A percentile compares a stretch with the other conserved stretches of the same genome.
Evolutionary conservation across 1,140 invertebrate genomes (phyloP).

Genomic region (Drosophila ercepeae): DNA sequence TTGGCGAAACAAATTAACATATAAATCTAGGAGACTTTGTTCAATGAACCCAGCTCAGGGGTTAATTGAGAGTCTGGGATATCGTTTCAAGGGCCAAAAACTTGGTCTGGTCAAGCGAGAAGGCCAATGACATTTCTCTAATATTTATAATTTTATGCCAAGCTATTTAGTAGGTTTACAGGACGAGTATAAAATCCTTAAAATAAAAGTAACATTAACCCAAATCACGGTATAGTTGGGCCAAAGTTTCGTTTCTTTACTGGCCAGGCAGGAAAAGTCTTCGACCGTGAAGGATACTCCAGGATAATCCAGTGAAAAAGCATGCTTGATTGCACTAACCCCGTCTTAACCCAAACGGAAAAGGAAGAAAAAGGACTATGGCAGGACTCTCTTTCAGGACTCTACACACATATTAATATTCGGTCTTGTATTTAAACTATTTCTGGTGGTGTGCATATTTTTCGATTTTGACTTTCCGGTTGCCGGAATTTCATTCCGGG

Average conservation of each 20-base stretch:
- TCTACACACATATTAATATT: slow-evolving; percentile 45
- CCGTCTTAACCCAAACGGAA: not conserved
- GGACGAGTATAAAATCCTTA: not conserved
- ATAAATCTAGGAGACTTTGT: no score
- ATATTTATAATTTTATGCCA: not conserved
- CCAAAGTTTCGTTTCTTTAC: not conserved
- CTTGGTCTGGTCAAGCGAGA: not conserved
- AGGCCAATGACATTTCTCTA: not conserved
- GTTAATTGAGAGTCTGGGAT: slow-evolving; percentile 3
- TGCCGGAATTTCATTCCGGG: slow-evolving; percentile 36
- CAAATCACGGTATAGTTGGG: not conserved
- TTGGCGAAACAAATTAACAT: no score
- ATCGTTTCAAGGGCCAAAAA: not conserved
- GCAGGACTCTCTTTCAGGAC: no score
- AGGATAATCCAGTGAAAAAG: slow-evolving; percentile 69
- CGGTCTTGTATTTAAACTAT: slow-evolving; percentile 67
- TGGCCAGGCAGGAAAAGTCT: slow-evolving; percentile 47
- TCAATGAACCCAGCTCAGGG: not conserved
- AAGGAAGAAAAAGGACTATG: not conserved
- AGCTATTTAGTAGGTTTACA: not conserved
- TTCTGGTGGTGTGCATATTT: slow-evolving; percentile 57
- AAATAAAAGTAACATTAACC: slow-evolving; percentile 1
- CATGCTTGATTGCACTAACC: slow-evolving; percentile 66
- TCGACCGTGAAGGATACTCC: slow-evolving; percentile 62
- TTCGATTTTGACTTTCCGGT: slow-evolving; percentile 66